Conservation (phyloP, 2,797 vertebrate species). For the Emydoidea blandingii region DNA sequence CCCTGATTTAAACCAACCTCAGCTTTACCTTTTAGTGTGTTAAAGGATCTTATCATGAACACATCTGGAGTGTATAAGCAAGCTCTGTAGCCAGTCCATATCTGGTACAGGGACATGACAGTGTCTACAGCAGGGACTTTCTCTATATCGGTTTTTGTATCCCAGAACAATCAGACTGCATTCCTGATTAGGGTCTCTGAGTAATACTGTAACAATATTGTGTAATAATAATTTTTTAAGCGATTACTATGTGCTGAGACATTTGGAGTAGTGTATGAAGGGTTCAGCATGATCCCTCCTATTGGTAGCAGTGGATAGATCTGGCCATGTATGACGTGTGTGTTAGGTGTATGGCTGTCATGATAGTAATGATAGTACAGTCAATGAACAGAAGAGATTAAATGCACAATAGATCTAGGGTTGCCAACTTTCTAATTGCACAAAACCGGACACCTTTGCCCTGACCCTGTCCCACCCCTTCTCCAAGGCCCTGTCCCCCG, state of each 20-base stretch:
- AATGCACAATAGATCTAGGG: not conserved
- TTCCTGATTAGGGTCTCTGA: fast-evolving
- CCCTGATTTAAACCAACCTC: not conserved
- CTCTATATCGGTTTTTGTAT: not conserved
- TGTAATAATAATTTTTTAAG: not conserved
- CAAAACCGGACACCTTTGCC: too few species aligned
- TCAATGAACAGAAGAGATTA: not conserved
- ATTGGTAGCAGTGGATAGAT: fast-evolving
- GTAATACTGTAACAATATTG: fast-evolving
- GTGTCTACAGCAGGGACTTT: not conserved
- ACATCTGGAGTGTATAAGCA: not conserved
- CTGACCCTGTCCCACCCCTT: too few species aligned
- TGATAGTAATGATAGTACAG: fast-evolving
- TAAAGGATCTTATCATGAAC: not conserved
- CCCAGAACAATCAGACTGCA: not conserved
- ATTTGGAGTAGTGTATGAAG: fast-evolving
- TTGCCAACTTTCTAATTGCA: too few species aligned
- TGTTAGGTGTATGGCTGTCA: not conserved
- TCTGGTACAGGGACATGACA: not conserved
- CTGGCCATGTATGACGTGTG: not conserved
- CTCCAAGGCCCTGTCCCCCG: too few species aligned
- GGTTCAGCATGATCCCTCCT: fast-evolving
- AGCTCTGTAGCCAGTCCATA: not conserved
- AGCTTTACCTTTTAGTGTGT: not conserved
- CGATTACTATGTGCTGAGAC: not conserved